These are phyloP conservation scores for Tyrannus savana DNA, from an alignment of 2,113 vertebrate genomes.

Conservation along the genomic window DNA sequence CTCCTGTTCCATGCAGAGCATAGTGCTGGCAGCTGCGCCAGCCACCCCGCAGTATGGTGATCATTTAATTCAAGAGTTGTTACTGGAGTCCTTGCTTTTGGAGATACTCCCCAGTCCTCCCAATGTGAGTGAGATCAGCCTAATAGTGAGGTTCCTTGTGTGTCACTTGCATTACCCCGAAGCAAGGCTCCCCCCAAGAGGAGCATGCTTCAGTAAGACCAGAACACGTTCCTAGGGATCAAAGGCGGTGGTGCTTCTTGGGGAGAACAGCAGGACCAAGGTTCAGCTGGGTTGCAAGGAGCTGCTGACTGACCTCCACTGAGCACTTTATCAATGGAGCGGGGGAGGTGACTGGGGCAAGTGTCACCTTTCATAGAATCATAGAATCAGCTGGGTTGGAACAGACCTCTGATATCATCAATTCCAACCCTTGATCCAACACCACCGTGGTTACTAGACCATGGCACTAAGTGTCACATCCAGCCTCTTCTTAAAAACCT, in stretches of 20 bases:
- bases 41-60: background rate
- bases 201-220: background rate
- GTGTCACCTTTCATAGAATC: background rate
- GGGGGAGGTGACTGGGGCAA: background rate
- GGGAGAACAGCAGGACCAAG: accelerated
- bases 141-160: background rate
- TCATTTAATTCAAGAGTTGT: background rate
- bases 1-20: accelerated
- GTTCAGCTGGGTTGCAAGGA: no score
- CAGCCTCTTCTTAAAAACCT: no score
- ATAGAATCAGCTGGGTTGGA: no score
- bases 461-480: no score
- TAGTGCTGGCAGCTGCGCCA: accelerated
- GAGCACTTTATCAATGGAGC: background rate
- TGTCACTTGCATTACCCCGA: accelerated
- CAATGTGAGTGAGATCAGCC: accelerated
- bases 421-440: no score
- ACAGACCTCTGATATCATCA: no score
- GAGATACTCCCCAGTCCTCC: background rate
- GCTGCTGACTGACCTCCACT: background rate
- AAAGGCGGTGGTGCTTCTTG: background rate
- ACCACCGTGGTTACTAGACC: no score
- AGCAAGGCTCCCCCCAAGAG: background rate
- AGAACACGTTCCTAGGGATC: accelerated
- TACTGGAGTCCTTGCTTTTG: background rate